phyloP scores from a whole-genome alignment of 2,113 vertebrate species.

The Gadus chalcogrammus region DNA sequence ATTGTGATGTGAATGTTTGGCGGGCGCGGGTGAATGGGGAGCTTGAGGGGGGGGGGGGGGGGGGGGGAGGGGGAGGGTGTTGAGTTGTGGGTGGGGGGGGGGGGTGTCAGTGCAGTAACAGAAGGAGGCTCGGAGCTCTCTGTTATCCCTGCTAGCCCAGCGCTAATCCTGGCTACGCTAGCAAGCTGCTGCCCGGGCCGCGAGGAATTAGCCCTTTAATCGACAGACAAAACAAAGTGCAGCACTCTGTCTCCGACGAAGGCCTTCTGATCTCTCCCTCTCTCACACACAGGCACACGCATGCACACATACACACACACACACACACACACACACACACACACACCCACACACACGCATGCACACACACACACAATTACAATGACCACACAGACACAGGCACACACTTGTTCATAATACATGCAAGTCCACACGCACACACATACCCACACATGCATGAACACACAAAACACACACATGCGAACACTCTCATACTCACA shows the following conservation, averaged over 20 bases:
- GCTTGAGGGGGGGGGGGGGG: too few relatives aligned
- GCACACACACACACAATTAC: not conserved
- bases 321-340: not conserved
- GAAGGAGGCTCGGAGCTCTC: conserved; percentile 11
- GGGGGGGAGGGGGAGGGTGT: not conserved
- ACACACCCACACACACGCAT: not conserved
- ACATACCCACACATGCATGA: too few relatives aligned
- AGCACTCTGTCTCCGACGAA: conserved; percentile 24
- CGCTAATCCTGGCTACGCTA: conserved; percentile 22
- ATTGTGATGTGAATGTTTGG: too few relatives aligned
- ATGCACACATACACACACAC: conserved; percentile 3
- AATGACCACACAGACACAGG: not conserved
- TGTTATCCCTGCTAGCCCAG: conserved; percentile 36
- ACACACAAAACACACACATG: not conserved
- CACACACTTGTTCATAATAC: not conserved
- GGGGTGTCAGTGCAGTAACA: not conserved
- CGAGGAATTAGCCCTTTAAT: conserved; percentile 42
- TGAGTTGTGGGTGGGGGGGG: not conserved
- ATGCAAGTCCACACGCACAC: too few relatives aligned
- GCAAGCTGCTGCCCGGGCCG: conserved; percentile 25
- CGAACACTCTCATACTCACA: conserved; percentile 8
- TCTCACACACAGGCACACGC: conserved; percentile 1
- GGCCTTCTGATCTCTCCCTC: conserved; percentile 21
- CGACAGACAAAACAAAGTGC: conserved; percentile 41
- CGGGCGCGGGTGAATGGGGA: too few relatives aligned